Evolutionary conservation across 2,888 invertebrate genomes (phyloP), one percentile per base, ranked within the genome.

Genomic region (Cephonodes hylas): DNA sequence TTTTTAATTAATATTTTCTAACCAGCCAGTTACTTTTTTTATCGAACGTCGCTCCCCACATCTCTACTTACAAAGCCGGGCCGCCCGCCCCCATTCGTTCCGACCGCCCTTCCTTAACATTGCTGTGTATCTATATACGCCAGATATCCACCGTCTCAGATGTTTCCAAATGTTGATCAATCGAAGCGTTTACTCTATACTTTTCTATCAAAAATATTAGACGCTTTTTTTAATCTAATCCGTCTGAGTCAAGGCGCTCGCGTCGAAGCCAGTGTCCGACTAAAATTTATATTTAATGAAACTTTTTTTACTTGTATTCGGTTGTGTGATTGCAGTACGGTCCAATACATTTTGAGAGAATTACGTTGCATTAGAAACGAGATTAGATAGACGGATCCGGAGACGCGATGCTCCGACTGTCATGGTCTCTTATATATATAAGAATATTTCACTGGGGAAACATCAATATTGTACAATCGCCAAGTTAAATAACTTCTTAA

Each of bases 21-120:
- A 3, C 18, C 3, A 15, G 7, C 18, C 18, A 0, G 20, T 45
- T 23, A 23, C n/a, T 3, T 23, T 38, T 23, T 15, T 34, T 22
- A 58, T 58, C 57, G 57, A 58, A 8, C 23, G 1, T 15, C 6
- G 38, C 7, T 18, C 66, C 64, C 63, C 66, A 61, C 74, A 62
- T 61, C 72, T 57, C 70, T 73, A 72, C 56, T 23, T 34, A 31
- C 53, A 46, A 46, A 59, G 61, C 25, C 46, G 60, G 46, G 58
- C 66, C 65, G 64, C 69, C 68, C 71, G 66, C 74, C 74, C 73
- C 71, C 70, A 59, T 63, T 61, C 62, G 62, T 61, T 63, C 72
- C 69, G 56, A 66, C 64, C 69, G 56, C 67, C 64, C 64, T 63
- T 67, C 70, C 68, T 68, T 70, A 70, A 63, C 62, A 66, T 63